A percentile compares a stretch with the other conserved stretches of the same genome.
Conservation (phyloP, 2,797 vertebrate species). For the Rachycentron canadum region DNA sequence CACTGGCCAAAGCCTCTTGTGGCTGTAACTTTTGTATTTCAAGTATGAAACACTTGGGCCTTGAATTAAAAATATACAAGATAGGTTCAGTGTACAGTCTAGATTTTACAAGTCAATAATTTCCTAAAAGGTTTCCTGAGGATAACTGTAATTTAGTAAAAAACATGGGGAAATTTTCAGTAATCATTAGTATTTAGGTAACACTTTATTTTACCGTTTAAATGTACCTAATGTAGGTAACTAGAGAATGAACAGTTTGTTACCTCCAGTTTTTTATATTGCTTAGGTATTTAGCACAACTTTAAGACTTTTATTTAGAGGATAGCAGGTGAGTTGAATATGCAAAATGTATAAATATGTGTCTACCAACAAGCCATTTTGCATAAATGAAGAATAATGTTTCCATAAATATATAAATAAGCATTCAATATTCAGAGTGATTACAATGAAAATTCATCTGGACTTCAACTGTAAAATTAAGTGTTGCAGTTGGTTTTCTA, state of each 20-base stretch:
- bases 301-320: no score
- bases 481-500: no score
- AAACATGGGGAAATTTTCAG: neutral
- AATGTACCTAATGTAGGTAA: no score
- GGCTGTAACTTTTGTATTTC: no score
- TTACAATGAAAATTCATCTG: neutral
- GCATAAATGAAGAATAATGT: neutral
- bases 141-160: no score
- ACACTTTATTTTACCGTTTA: no score
- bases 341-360: neutral
- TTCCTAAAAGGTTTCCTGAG: neutral
- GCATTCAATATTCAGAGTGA: neutral
- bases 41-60: neutral
- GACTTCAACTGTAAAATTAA: neutral
- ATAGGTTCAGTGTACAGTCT: neutral
- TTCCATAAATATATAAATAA: neutral
- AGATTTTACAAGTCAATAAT: neutral
- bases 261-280: no score
- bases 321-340: neutral
- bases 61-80: neutral
- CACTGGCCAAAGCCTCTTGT: neutral
- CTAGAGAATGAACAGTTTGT: neutral
- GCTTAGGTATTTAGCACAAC: no score
- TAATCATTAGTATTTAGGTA: no score
- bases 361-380: neutral